Evolutionary conservation across 2,888 invertebrate genomes (phyloP), one percentile per base, ranked within the genome.

Genomic region (Meta bourneti): DNA sequence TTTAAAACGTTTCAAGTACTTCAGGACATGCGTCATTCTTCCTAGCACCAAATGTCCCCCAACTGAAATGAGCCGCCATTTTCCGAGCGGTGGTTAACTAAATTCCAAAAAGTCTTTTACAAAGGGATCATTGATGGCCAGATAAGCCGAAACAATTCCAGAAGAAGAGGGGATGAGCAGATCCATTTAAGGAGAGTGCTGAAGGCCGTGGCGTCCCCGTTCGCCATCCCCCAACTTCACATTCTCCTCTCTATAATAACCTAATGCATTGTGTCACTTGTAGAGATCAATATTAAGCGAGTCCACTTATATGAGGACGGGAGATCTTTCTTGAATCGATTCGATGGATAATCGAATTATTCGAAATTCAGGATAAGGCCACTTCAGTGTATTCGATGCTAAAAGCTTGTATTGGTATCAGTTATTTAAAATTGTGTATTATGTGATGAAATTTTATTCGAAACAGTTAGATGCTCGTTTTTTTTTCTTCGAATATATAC

Each of bases 81-180:
- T 34, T 4, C 34, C 34, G 34, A 34, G 34, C 34, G 34, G 34
- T 0, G 83, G 89, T 83, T 89, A 83, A 89, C 83, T 78, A 83
- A 89, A 89, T 78, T 83, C 83, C 83, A 48, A 78, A 83, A 89
- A 83, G 78, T 34, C 75, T 54, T n/a, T 16, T 4, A 20, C 19
- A 85, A 85, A 61, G 70, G 77, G 83, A 78, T 78, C 82, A 34
- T 48, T 77, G 89, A 89, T 89, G 83, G 89, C 75, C 75, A 83
- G 89, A 89, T 89, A 89, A 89, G 89, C 83, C 78, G 34, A 70
- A 71, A 89, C 89, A 89, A 89, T 89, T 78, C 85, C 61, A 49
- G 69, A 6, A 52, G 19, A 48, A 34, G 34, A 52, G 61, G 74
- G 72, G 52, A 74, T 19, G 54, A 48, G 61, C 61, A 52, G 78